Conservation (phyloP, 2,113 vertebrate species). For the Pachypanchax playfairii region DNA sequence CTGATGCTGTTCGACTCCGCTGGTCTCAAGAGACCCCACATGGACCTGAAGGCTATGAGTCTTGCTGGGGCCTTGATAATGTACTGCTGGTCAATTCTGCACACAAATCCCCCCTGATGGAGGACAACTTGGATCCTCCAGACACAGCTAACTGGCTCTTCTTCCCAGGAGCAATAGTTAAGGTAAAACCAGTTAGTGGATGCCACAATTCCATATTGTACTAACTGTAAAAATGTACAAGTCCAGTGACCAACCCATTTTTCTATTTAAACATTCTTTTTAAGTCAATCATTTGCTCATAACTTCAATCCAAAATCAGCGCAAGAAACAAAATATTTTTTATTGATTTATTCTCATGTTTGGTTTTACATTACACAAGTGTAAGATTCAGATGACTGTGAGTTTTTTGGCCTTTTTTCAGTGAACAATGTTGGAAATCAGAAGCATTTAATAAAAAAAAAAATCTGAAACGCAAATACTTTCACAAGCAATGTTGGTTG, state of each 20-base stretch:
- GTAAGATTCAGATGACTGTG: too few relatives aligned
- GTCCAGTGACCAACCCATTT: not conserved
- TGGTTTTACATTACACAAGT: too few relatives aligned
- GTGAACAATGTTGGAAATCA: too few relatives aligned
- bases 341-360: too few relatives aligned
- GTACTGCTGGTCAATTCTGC: slow-evolving; percentile 91
- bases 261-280: too few relatives aligned
- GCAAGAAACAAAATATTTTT: too few relatives aligned
- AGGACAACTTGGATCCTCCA: slow-evolving; percentile 92
- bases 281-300: too few relatives aligned
- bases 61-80: slow-evolving; percentile 97
- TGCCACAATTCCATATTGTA: not conserved
- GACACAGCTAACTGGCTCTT: slow-evolving; percentile 99
- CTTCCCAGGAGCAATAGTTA: slow-evolving; percentile 95
- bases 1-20: slow-evolving; percentile 85
- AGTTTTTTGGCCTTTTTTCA: too few relatives aligned
- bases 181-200: slow-evolving; percentile 77
- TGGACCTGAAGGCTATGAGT: slow-evolving; percentile 90
- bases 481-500: too few relatives aligned
- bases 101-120: slow-evolving; percentile 87
- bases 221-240: not conserved
- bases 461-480: too few relatives aligned
- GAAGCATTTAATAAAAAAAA: too few relatives aligned
- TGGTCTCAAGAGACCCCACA: slow-evolving; percentile 90
- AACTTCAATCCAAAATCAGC: too few relatives aligned